Percentiles rank a stretch among this genome's conserved stretches.
Evolutionary conservation across 1,140 invertebrate species (phyloP).

Genomic region (Anagrus nilaparvatae): DNA sequence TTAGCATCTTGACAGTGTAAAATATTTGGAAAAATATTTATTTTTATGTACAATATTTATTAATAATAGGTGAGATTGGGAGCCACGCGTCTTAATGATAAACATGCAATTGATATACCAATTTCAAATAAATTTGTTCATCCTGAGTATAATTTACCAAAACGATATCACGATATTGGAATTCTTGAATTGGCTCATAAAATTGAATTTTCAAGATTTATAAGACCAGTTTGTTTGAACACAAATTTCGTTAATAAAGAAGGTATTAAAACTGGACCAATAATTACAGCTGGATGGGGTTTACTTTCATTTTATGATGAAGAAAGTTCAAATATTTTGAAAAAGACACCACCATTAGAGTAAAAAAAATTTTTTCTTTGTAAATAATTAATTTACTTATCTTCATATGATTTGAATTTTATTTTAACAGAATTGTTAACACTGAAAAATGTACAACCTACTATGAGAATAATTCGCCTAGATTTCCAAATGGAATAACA

Average conservation of each 20-base stretch:
- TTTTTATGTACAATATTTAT: too few species aligned
- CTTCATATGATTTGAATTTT: too few species aligned
- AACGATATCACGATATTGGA: conserved; percentile 44
- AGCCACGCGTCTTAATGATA: conserved; percentile 23
- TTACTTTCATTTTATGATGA: too few species aligned
- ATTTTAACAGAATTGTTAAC: too few species aligned
- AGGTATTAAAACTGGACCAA: conserved; percentile 15
- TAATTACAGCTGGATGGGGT: conserved; percentile 34
- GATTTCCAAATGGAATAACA: conserved; percentile 21
- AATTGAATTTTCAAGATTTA: conserved; percentile 23
- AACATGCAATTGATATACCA: conserved; percentile 17
- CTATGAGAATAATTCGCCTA: conserved; percentile 18
- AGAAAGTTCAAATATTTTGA: too few species aligned
- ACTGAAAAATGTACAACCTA: conserved; percentile 17
- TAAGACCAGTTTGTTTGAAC: conserved; percentile 39
- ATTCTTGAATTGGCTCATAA: conserved; percentile 34
- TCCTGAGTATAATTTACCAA: conserved; percentile 35
- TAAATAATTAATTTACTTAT: too few species aligned
- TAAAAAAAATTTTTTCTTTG: too few species aligned
- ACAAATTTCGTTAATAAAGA: conserved; percentile 23
- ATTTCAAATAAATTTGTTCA: conserved; percentile 30
- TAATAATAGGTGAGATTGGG: conserved; percentile 36
- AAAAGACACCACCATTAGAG: too few species aligned
- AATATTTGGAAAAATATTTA: too few species aligned
- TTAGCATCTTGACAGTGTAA: too few species aligned